phyloP scores from a whole-genome alignment of 2,797 vertebrate genomes.

The Argentina silus region DNA sequence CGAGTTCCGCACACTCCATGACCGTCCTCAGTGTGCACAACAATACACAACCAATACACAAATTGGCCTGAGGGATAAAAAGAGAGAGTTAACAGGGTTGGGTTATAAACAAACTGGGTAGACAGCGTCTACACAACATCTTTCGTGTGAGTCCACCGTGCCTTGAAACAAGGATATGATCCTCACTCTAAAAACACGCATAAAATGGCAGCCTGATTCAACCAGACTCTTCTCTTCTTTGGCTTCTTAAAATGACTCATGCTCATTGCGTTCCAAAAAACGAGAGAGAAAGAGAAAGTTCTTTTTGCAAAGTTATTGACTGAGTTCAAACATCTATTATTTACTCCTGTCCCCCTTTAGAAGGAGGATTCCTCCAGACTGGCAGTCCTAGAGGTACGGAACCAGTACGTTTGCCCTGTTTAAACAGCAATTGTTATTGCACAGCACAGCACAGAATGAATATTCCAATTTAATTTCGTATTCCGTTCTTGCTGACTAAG shows the following conservation, averaged over 20 bases:
- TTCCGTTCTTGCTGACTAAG: slow-evolving; percentile 66
- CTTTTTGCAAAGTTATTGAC: slow-evolving; percentile 29
- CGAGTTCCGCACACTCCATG: too few relatives aligned
- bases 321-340: slow-evolving; percentile 63
- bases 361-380: slow-evolving; percentile 31
- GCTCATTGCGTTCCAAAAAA: background rate
- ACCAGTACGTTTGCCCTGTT: slow-evolving; percentile 22
- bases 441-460: slow-evolving; percentile 28
- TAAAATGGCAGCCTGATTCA: too few relatives aligned
- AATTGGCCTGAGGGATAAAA: too few relatives aligned
- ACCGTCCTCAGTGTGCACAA: too few relatives aligned
- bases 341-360: slow-evolving; percentile 43
- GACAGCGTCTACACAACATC: too few relatives aligned
- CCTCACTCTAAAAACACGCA: too few relatives aligned
- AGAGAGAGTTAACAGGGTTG: too few relatives aligned
- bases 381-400: slow-evolving; percentile 15
- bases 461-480: slow-evolving; percentile 53
- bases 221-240: background rate
- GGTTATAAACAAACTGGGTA: too few relatives aligned
- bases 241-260: background rate
- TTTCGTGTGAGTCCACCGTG: too few relatives aligned
- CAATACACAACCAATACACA: too few relatives aligned
- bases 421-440: slow-evolving; percentile 46
- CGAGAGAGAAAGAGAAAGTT: background rate
- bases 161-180: too few relatives aligned